Evolutionary conservation across 1,140 invertebrate genomes (phyloP), one percentile per base, ranked within the genome.

Genomic region (Drosophila suzukii): DNA sequence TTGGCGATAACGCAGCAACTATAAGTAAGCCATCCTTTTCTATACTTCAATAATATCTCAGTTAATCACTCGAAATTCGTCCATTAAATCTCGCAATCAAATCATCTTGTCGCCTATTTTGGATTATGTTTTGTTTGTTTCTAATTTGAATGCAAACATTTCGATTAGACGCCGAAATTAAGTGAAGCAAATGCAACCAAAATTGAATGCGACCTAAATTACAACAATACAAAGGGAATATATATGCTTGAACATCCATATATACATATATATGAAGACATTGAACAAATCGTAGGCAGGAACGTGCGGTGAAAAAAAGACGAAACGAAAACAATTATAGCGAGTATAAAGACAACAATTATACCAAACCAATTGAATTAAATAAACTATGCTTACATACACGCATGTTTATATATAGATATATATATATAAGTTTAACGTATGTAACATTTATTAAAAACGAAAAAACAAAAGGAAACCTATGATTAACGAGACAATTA

Each of bases 281-380:
- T 85, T 88, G 90, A 91, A 91, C 85, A 91, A 91, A 91, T 91
- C 90, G 88, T 92, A 92, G 91, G 91, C 91, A 92, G 91, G 91
- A 92, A 91, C 91, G 91, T 92, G 91, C 91, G 91, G 91, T 92
- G 91, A 90, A 90, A 90, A 79, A 75, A 61, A 59, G 75, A 78
- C 34, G 61, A 75, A 77, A 58, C 44, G 70, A 85, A 72, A 78
- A 86, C 82, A 86, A 86, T 86, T 86, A 88, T 84, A 84, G 76
- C 75, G 79, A 78, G 82, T 82, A 79, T 88, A 63, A 86, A 61
- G 59, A 54, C 51, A 70, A 88, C 58, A 86, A 86, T 88, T 86
- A 86, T 83, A 86, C 78, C 78, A 88, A 85, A 82, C 78, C 67
- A 83, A 82, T 88, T 86, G 62, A 86, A 88, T 88, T 82, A 86